A percentile compares a stretch with the other conserved stretches of the same genome.
These are phyloP conservation scores for Urocolius indicus DNA, from an alignment of 2,113 vertebrate genomes.

Conservation along the genomic window DNA sequence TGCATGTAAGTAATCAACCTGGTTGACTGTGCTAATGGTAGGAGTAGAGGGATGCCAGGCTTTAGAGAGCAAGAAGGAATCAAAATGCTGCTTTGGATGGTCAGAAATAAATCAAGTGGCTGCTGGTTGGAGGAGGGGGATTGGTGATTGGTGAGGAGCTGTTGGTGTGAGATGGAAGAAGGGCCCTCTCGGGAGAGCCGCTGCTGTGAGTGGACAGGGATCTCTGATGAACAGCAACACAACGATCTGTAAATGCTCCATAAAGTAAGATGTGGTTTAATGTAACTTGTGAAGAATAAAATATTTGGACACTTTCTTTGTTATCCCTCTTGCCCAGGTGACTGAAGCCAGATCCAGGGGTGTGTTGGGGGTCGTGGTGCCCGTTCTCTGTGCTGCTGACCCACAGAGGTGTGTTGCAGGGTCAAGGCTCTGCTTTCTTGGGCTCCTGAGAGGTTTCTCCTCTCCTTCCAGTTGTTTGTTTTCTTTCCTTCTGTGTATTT, in stretches of 20 bases:
- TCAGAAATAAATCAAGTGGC: background rate
- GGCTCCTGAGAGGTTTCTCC: background rate
- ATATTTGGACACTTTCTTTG: slow-evolving; percentile 24
- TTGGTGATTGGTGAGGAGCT: background rate
- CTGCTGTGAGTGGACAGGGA: background rate
- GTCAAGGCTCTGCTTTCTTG: accelerated
- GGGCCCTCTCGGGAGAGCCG: accelerated
- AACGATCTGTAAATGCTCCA: background rate
- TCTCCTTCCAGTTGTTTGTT: accelerated
- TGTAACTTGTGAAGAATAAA: slow-evolving; percentile 75
- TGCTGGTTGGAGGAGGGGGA: background rate
- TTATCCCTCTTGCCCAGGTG: background rate
- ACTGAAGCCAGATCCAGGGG: background rate
- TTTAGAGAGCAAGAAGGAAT: background rate
- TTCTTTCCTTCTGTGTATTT: accelerated
- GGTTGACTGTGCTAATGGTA: background rate
- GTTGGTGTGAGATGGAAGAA: background rate
- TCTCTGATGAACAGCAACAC: background rate
- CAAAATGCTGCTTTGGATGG: background rate
- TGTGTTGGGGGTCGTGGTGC: accelerated
- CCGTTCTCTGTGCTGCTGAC: too few relatives aligned
- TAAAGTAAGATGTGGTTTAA: slow-evolving; percentile 7
- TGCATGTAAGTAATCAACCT: background rate
- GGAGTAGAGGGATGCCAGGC: background rate
- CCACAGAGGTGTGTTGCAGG: too few relatives aligned